These are phyloP conservation scores for Grammomys dolichurus DNA, from an alignment of 2,113 vertebrate genomes.

Conservation along the genomic window DNA sequence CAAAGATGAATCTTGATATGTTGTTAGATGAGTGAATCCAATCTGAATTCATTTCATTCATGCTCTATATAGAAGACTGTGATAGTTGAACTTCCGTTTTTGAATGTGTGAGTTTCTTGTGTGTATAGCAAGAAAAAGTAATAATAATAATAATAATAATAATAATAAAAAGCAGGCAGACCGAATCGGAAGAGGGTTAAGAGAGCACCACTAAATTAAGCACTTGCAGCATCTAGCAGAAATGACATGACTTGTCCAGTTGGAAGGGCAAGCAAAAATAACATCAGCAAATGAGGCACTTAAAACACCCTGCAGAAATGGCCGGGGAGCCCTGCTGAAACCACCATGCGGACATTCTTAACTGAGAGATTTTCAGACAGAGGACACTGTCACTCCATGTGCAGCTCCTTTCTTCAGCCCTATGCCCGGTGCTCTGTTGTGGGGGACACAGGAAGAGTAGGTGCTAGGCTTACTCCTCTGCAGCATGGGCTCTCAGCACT, in stretches of 20 bases:
- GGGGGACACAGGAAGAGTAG: not conserved
- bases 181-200: not conserved
- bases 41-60: not conserved
- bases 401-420: not conserved
- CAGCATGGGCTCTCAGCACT: not conserved
- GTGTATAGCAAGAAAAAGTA: not conserved
- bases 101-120: not conserved
- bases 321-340: not conserved
- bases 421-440: not conserved
- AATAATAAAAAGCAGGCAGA: not conserved
- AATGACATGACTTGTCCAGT: too few relatives aligned
- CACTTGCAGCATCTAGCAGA: too few relatives aligned
- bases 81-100: not conserved
- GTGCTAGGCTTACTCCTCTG: not conserved
- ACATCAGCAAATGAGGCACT: not conserved
- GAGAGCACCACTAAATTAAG: too few relatives aligned
- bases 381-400: not conserved
- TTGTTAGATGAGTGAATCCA: not conserved
- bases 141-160: not conserved
- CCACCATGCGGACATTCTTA: not conserved
- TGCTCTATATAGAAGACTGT: too few relatives aligned
- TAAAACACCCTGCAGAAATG: not conserved
- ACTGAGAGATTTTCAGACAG: not conserved
- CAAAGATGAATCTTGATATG: not conserved
- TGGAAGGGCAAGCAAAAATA: too few relatives aligned